Evolutionary conservation across 37 sponge, comb jelly and placozoan genomes (phyloP).

Genomic region (Cliona cf. orientalis): DNA sequence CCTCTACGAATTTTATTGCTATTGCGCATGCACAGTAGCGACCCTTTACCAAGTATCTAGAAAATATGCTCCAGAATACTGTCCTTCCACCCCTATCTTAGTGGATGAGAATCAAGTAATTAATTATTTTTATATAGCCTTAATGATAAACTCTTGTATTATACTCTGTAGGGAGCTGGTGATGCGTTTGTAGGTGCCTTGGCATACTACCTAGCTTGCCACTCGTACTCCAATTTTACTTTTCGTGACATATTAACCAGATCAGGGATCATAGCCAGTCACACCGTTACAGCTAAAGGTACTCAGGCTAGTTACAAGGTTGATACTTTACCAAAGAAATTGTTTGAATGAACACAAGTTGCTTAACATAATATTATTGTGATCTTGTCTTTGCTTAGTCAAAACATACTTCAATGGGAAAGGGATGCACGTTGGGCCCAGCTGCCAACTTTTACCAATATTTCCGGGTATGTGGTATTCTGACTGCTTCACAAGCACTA

Average conservation of each 20-base stretch:
- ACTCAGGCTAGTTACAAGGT: constrained; percentile 90
- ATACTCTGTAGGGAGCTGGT: constrained; percentile 88
- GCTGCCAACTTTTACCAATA: background rate
- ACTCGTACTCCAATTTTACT: background rate
- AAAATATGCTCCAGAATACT: no score
- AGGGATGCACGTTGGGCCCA: background rate
- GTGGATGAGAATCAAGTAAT: no score
- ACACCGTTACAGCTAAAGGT: constrained; percentile 77
- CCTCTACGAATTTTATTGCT: no score
- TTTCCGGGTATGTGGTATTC: no score
- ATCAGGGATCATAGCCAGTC: constrained; percentile 76
- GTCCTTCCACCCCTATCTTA: no score
- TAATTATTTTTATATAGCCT: no score
- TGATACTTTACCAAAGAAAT: background rate
- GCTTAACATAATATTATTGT: background rate
- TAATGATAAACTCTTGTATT: no score
- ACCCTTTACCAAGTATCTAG: no score
- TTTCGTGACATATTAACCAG: constrained; percentile 72
- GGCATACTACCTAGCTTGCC: constrained; percentile 82
- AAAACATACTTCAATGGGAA: background rate
- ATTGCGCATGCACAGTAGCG: no score
- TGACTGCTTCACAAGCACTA: no score
- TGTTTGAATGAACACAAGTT: no score
- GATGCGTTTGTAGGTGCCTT: constrained; percentile 99
- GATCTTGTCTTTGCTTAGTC: background rate